A percentile compares a stretch with the other conserved stretches of the same genome.
phyloP scores from a whole-genome alignment of 2,113 vertebrate species.

The Eupsittula cactorum region DNA sequence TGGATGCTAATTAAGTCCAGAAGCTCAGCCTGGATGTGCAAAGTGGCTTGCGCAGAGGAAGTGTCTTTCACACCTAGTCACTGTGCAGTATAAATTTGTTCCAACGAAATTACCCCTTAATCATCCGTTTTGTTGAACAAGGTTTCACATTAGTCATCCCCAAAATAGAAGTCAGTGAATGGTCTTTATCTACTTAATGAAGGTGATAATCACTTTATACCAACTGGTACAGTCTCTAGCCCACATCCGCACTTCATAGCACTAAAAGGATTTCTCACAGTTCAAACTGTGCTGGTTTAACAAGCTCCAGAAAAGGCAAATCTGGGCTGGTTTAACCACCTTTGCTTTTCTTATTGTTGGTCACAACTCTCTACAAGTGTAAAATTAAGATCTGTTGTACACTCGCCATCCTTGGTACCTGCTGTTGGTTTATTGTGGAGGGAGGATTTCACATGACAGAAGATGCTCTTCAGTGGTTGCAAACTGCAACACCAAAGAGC shows the following conservation, averaged over 20 bases:
- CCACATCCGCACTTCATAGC: not conserved
- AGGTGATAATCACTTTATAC: slow-evolving; percentile 31
- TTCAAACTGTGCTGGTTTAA: not conserved
- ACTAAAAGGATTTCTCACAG: not conserved
- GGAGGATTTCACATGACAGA: not conserved
- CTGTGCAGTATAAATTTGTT: not conserved
- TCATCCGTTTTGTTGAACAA: not conserved
- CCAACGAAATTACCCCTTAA: slow-evolving; percentile 53
- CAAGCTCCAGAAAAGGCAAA: not conserved
- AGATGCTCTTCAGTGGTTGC: not conserved
- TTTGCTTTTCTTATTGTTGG: not conserved
- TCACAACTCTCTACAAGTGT: not conserved
- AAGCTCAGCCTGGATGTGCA: not conserved
- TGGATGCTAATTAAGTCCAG: slow-evolving; percentile 27
- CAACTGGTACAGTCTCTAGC: not conserved
- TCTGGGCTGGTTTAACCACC: not conserved
- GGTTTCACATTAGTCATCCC: slow-evolving; percentile 26
- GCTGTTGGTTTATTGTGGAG: not conserved
- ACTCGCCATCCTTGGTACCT: not conserved
- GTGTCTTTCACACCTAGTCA: slow-evolving; percentile 38
- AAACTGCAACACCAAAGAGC: not conserved
- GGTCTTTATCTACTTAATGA: slow-evolving; percentile 45
- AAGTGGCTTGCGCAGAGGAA: slow-evolving; percentile 19
- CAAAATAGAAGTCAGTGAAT: slow-evolving; percentile 22
- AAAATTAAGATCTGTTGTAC: not conserved